These are phyloP conservation scores for Melanargia galathea DNA, from an alignment of 2,888 invertebrate genomes.

Conservation along the genomic window DNA sequence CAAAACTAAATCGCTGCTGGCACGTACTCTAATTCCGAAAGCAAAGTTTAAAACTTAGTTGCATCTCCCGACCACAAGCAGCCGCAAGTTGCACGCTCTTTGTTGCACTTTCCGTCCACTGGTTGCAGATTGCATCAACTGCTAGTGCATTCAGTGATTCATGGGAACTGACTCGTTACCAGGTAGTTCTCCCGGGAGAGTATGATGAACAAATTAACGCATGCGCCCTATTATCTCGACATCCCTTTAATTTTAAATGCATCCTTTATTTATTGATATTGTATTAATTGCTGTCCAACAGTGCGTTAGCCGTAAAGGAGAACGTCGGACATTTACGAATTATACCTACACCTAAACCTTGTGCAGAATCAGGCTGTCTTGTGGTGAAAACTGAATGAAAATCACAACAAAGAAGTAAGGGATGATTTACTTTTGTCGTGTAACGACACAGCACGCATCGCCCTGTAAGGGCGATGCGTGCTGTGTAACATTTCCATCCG, in stretches of 20 bases:
- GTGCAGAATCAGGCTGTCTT: no score
- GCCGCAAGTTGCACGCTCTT: background rate
- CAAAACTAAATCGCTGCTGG: background rate
- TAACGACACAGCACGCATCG: no score
- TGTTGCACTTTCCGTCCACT: background rate
- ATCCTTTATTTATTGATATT: background rate
- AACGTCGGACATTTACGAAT: no score
- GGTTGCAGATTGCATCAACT: constrained; percentile 7
- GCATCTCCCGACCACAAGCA: background rate
- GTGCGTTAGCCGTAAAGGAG: no score
- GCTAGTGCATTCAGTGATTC: constrained; percentile 31
- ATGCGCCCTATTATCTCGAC: constrained; percentile 23
- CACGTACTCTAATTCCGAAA: background rate
- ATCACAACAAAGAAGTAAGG: no score
- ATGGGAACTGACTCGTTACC: constrained; percentile 27
- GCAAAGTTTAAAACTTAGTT: background rate
- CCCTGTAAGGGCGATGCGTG: no score
- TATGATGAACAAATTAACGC: constrained; percentile 22
- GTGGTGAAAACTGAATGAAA: no score
- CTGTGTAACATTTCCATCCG: no score
- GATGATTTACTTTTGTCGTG: no score
- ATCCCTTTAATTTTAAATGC: background rate
- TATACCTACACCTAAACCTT: no score
- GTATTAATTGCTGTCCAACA: no score
- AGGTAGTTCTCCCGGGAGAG: constrained; percentile 20